Evolutionary conservation across 2,888 invertebrate species (phyloP), one percentile per base, ranked within the genome.

Genomic region (Gortyna flavago): DNA sequence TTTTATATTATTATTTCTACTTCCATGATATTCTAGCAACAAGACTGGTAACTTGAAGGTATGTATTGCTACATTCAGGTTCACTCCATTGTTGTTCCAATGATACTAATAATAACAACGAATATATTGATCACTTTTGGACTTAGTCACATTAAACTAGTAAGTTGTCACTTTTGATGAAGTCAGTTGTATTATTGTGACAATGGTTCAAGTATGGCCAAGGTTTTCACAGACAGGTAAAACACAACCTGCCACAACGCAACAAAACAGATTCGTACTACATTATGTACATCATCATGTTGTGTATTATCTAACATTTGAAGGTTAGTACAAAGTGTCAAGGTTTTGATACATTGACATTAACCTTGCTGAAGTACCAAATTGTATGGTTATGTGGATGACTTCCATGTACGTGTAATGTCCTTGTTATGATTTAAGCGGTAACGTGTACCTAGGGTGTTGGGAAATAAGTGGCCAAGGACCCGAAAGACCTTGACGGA

Each of bases 261-360:
- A 38, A 38, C n/a, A 38, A 38, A 38, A 38, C 38, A 38, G 3
- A 38, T 38, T 38, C 38, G 38, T 38, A 38, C 38, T 38, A 38
- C 38, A 38, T 38, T 38, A 38, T 6, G 38, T 38, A 38, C 38
- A 8, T n/a, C n/a, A n/a, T n/a, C n/a, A n/a, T n/a, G n/a, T n/a
- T 54, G 44, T 66, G 38, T 75, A 83, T 78, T 83, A 83, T 79
- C 71, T 74, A 83, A 83, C 75, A 54, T 73, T 75, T 73, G 84
- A 75, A 84, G 84, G 84, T 72, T 57, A 57, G 9, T 54, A 38
- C 18, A 38, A 86, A 83, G 84, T 79, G 84, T 83, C 86, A 86
- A 86, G 84, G 86, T 57, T 86, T 25, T 67, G 51, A 38, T 71
- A 68, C 72, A 68, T 72, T 86, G 86, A 70, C 83, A 84, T 83